These are phyloP conservation scores for Cephus pulcher DNA, from an alignment of 2,888 invertebrate species.

Conservation along the genomic window DNA sequence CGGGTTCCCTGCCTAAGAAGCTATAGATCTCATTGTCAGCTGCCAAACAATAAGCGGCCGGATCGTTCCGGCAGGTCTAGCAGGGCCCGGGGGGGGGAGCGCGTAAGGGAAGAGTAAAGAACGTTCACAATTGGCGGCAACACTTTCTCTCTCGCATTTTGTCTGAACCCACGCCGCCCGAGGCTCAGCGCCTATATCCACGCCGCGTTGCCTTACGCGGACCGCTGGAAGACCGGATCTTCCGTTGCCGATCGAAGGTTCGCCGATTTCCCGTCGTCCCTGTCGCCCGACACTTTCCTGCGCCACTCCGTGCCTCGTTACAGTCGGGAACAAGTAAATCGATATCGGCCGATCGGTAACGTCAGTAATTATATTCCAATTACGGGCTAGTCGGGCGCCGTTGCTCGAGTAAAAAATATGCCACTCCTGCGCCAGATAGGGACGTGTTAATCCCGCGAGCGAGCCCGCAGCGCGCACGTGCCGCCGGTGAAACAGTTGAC, in stretches of 20 bases:
- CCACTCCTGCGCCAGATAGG: slow-evolving; percentile 28
- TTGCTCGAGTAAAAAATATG: slow-evolving; percentile 23
- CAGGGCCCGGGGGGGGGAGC: not conserved
- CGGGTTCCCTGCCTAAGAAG: not conserved
- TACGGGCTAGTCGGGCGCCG: slow-evolving; percentile 32
- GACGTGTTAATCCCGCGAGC: slow-evolving; percentile 34
- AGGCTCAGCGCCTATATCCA: not conserved
- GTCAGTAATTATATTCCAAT: slow-evolving; percentile 47
- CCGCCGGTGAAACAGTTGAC: slow-evolving; percentile 8
- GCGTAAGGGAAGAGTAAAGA: not conserved
- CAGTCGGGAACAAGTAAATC: slow-evolving; percentile 10
- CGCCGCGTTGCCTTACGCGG: not conserved
- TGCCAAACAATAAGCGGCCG: slow-evolving; percentile 1
- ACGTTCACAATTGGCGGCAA: slow-evolving; percentile 3
- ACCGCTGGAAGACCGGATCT: not conserved
- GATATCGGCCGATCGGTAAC: slow-evolving; percentile 42
- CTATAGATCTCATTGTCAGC: slow-evolving; percentile 5
- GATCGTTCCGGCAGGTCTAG: slow-evolving; percentile 8
- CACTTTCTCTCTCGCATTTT: slow-evolving; percentile 2
- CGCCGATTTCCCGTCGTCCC: not conserved
- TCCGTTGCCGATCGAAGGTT: not conserved
- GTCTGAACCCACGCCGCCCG: not conserved
- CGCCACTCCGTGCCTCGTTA: not conserved
- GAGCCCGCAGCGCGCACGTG: slow-evolving; percentile 5
- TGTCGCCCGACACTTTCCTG: not conserved